Conservation (phyloP, 1,140 invertebrate species). For the Centruroides sculpturatus region DNA sequence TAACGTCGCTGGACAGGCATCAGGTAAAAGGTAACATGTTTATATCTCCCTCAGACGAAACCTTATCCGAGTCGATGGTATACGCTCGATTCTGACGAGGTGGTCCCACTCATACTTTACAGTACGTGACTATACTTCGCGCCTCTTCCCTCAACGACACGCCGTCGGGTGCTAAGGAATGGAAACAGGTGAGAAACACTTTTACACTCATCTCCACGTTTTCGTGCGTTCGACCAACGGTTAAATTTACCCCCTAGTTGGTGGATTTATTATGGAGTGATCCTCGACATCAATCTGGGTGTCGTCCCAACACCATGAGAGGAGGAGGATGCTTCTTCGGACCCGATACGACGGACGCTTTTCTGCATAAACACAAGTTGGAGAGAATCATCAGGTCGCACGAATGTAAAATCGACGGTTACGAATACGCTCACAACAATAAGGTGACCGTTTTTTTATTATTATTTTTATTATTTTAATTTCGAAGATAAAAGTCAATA, state of each 20-base stretch:
- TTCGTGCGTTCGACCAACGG: too few relatives aligned
- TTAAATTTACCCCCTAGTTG: conserved; percentile 37
- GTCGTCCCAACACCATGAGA: conserved; percentile 62
- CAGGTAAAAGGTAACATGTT: conserved; percentile 40
- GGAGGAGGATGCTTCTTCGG: conserved; percentile 89
- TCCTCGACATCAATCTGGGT: conserved; percentile 48
- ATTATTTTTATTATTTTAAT: too few relatives aligned
- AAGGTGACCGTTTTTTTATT: conserved; percentile 40
- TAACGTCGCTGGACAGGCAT: conserved; percentile 56
- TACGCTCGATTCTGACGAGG: too few relatives aligned
- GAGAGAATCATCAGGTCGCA: conserved; percentile 68
- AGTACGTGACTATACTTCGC: too few relatives aligned
- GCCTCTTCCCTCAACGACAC: too few relatives aligned
- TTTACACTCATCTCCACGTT: too few relatives aligned
- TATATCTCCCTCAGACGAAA: too few relatives aligned
- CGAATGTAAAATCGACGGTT: conserved; percentile 82
- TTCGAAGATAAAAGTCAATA: too few relatives aligned
- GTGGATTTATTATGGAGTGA: conserved; percentile 86
- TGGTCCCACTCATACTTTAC: too few relatives aligned
- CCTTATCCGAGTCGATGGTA: too few relatives aligned
- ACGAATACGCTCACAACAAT: conserved; percentile 66
- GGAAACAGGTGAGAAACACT: conserved; percentile 46
- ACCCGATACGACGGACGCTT: conserved; percentile 62
- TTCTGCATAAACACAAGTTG: conserved; percentile 58
- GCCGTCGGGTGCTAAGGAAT: conserved; percentile 34